A percentile compares a stretch with the other conserved stretches of the same genome.
Evolutionary conservation across 37 sponge, comb jelly and placozoan genomes (phyloP).

Genomic region (Lycopodina hypogea): DNA sequence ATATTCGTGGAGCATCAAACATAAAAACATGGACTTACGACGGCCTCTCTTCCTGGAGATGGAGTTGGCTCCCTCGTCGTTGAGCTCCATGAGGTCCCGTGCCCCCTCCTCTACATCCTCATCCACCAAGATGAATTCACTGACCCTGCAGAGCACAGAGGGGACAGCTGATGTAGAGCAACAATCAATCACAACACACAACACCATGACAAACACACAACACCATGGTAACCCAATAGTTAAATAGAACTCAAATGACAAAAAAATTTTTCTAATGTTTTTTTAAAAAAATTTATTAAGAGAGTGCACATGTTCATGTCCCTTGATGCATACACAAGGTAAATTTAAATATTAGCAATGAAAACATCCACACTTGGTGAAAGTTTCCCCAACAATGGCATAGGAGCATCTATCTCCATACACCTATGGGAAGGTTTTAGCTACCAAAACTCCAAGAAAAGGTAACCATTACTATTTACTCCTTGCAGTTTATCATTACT

Average conservation of each 20-base stretch:
- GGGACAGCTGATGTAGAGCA: neutral
- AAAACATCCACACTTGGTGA: too few relatives aligned
- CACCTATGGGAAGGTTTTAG: too few relatives aligned
- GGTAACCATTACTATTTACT: too few relatives aligned
- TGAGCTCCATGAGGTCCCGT: conserved; percentile 51
- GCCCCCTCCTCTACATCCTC: conserved; percentile 67
- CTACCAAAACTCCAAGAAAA: too few relatives aligned
- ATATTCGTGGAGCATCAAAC: neutral
- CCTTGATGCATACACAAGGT: too few relatives aligned
- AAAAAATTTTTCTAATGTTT: too few relatives aligned
- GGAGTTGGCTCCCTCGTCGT: conserved; percentile 1
- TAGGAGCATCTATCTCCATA: too few relatives aligned
- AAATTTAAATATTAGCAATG: too few relatives aligned
- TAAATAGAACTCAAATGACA: neutral
- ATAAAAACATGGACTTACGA: neutral
- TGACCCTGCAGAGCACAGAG: neutral
- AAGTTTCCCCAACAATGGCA: too few relatives aligned
- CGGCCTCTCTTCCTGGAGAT: neutral
- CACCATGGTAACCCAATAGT: neutral
- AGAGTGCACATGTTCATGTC: too few relatives aligned
- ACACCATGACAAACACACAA: neutral
- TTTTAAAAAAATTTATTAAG: too few relatives aligned
- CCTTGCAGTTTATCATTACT: too few relatives aligned
- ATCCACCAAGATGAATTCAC: conserved; percentile 27
- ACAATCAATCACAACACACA: neutral